phyloP scores from a whole-genome alignment of 2,888 invertebrate genomes.

The Volucella zonaria region DNA sequence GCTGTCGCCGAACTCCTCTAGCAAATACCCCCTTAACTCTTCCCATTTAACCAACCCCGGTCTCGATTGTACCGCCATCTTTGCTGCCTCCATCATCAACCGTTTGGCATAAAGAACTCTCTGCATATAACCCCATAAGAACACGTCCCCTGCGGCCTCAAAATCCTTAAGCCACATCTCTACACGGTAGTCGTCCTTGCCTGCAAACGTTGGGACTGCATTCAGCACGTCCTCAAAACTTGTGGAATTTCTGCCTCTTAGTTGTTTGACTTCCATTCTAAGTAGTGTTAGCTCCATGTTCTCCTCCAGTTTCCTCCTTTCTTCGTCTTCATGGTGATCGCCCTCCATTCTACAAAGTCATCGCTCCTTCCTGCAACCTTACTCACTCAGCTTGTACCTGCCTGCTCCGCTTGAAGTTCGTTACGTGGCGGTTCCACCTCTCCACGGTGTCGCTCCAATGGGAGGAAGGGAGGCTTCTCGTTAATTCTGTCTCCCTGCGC shows the following conservation, averaged over 20 bases:
- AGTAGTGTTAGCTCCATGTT: background rate
- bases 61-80: background rate
- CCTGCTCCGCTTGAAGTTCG: background rate
- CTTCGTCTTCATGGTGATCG: background rate
- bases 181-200: background rate
- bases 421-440: no score
- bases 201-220: background rate
- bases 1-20: background rate
- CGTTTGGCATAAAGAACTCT: background rate
- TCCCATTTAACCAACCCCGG: background rate
- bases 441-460: no score
- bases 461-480: background rate
- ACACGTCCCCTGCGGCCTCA: background rate
- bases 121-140: no score
- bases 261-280: background rate
- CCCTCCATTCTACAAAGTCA: background rate
- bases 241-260: background rate
- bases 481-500: background rate
- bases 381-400: background rate
- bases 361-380: background rate
- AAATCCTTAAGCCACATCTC: no score
- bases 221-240: constrained; percentile 6
- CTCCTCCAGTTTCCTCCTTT: background rate
- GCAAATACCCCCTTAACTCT: background rate
- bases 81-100: background rate